Conservation (phyloP, 2,888 invertebrate genomes). For the Scrobipalpa atriplicella region DNA sequence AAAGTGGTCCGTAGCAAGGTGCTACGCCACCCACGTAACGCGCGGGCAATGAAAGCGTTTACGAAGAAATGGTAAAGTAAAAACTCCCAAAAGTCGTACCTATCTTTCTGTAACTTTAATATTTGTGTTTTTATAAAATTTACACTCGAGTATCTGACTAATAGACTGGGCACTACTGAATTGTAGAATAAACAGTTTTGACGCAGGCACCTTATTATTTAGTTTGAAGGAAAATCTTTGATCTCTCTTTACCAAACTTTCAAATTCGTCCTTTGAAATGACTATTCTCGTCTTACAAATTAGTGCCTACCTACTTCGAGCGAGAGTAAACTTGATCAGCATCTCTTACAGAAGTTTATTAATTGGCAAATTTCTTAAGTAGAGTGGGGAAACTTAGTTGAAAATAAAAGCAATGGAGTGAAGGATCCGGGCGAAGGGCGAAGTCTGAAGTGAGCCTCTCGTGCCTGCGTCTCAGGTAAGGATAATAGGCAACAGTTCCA, state of each 20-base stretch:
- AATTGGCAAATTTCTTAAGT: constrained; percentile 20
- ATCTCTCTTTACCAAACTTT: not conserved
- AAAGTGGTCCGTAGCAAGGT: not conserved
- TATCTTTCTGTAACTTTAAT: no score
- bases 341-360: constrained; percentile 1
- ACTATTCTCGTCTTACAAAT: not conserved
- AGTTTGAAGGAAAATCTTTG: not conserved
- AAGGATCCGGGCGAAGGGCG: constrained; percentile 62
- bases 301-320: not conserved
- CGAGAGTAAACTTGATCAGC: not conserved
- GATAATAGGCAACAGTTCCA: constrained; percentile 82
- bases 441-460: constrained; percentile 69
- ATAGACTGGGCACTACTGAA: not conserved
- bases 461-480: constrained; percentile 71
- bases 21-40: not conserved
- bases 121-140: no score
- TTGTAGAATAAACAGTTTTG: not conserved
- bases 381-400: constrained; percentile 25
- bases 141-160: no score
- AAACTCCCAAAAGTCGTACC: no score
- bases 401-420: constrained; percentile 56
- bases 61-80: not conserved
- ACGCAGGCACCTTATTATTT: no score
- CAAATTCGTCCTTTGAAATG: no score
- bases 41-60: not conserved